A percentile compares a stretch with the other conserved stretches of the same genome.
Evolutionary conservation across 35 echinoderm and acorn worm species (phyloP).

Genomic region (Heliocidaris erythrogramma): DNA sequence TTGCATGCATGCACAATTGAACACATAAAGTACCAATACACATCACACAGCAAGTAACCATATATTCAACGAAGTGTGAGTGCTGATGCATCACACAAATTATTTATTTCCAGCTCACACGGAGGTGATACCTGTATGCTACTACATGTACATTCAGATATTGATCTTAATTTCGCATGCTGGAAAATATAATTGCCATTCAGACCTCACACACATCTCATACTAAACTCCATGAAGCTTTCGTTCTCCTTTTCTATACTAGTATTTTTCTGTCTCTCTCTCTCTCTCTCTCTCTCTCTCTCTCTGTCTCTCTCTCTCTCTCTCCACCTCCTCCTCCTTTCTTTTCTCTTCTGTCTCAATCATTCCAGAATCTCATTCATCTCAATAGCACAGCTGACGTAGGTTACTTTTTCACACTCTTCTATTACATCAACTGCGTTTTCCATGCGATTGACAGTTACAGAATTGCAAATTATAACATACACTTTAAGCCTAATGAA

Average conservation of each 20-base stretch:
- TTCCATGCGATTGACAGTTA: background rate
- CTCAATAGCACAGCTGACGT: too few species aligned
- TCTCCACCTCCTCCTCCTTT: background rate
- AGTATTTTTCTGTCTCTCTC: background rate
- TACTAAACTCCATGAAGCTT: background rate
- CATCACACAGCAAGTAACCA: background rate
- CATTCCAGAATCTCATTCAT: too few species aligned
- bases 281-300: slow-evolving; percentile 46
- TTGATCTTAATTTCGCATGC: background rate
- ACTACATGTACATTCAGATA: background rate
- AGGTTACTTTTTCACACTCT: background rate
- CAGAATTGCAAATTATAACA: too few species aligned
- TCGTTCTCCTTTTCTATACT: background rate
- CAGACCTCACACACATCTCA: background rate
- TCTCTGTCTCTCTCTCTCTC: background rate
- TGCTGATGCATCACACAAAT: background rate
- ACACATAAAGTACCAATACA: background rate
- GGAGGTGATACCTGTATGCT: background rate
- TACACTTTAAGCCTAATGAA: too few species aligned
- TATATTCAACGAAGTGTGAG: background rate
- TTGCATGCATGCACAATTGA: background rate
- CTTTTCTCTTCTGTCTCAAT: background rate
- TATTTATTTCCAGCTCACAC: background rate
- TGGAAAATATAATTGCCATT: background rate
- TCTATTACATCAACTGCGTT: background rate